phyloP scores from a whole-genome alignment of 2,888 invertebrate genomes.

The Sturmia bella region DNA sequence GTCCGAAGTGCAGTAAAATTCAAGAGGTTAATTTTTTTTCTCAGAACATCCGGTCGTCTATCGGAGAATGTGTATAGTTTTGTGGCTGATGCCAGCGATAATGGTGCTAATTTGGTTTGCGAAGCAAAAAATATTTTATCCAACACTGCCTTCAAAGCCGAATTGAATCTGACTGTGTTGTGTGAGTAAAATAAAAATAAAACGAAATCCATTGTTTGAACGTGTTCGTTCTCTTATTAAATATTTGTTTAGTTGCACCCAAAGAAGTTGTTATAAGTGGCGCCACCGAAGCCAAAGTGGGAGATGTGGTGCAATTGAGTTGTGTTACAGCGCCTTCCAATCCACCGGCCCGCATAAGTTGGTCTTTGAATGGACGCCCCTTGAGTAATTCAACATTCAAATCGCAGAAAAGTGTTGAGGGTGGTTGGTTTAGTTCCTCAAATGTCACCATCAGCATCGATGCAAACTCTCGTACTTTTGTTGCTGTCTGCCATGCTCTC shows the following conservation, averaged over 20 bases:
- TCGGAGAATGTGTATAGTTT: constrained; percentile 80
- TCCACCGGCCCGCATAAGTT: constrained; percentile 78
- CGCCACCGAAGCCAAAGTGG: constrained; percentile 77
- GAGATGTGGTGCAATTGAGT: constrained; percentile 75
- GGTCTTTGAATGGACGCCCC: constrained; percentile 79
- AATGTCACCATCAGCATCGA: constrained; percentile 77
- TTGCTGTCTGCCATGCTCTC: constrained; percentile 78
- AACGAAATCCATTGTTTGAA: background rate
- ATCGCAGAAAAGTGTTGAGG: constrained; percentile 74
- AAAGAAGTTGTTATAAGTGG: constrained; percentile 77
- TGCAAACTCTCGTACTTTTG: constrained; percentile 77
- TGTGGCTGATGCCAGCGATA: constrained; percentile 75
- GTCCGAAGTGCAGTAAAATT: too few species aligned
- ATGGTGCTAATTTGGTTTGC: constrained; percentile 78
- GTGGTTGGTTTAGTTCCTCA: constrained; percentile 79
- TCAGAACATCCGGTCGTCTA: constrained; percentile 78
- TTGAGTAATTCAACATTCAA: constrained; percentile 75
- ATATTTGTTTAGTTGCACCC: constrained; percentile 75
- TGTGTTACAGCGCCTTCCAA: constrained; percentile 79
- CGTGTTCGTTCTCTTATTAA: constrained; percentile 11
- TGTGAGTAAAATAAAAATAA: constrained; percentile 74
- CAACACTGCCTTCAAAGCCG: constrained; percentile 76
- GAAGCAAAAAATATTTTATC: constrained; percentile 80
- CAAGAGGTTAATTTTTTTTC: background rate
- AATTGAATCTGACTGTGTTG: constrained; percentile 77